Percentiles rank a stretch among this genome's conserved stretches.
phyloP scores from a whole-genome alignment of 2,797 vertebrate species.

The Micromesistius poutassou region DNA sequence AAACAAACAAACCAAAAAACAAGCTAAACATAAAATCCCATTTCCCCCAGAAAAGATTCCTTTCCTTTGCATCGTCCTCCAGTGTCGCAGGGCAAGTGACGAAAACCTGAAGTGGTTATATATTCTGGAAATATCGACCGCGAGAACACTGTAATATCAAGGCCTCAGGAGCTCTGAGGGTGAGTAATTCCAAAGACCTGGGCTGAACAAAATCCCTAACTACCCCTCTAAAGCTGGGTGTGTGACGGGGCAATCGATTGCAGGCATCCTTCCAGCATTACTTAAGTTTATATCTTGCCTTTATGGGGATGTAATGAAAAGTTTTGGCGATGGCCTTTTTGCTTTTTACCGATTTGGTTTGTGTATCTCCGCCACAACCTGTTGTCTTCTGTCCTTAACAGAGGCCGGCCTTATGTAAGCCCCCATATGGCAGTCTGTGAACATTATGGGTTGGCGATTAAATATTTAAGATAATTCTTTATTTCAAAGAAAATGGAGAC shows the following conservation, averaged over 20 bases:
- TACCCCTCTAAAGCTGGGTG: neutral
- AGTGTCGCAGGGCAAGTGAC: neutral
- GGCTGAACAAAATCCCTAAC: neutral
- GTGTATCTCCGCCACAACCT: neutral
- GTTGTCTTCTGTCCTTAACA: neutral
- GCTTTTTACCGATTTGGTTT: neutral
- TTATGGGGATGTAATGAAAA: neutral
- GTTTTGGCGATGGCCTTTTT: neutral
- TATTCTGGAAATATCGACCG: neutral
- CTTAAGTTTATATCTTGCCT: neutral
- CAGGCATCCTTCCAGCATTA: neutral
- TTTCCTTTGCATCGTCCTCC: neutral
- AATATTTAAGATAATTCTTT: neutral
- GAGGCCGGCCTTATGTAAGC: neutral
- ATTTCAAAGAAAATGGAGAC: neutral
- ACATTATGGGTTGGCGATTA: neutral
- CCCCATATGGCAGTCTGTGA: neutral
- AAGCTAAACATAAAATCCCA: neutral
- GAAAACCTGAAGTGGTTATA: constrained; percentile 2
- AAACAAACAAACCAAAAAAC: neutral
- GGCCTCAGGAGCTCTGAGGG: neutral
- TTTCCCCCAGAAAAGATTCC: neutral
- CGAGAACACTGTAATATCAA: neutral
- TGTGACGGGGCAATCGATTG: constrained; percentile 4
- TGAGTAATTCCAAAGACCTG: constrained; percentile 1